These are phyloP conservation scores for Crypturellus undulatus DNA, from an alignment of 2,113 vertebrate genomes.

Conservation along the genomic window DNA sequence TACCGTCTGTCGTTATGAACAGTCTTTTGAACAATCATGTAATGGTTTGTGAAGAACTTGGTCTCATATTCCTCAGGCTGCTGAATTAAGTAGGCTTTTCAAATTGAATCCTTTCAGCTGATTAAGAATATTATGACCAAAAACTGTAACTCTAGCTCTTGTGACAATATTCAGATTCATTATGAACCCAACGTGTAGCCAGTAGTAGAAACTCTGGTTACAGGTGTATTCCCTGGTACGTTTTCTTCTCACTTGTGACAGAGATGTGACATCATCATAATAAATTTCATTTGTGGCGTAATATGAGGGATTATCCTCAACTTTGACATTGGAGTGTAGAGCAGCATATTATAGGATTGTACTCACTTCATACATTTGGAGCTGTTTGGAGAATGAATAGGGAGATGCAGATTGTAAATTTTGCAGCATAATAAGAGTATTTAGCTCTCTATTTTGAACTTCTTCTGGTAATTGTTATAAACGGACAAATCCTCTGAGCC, in stretches of 20 bases:
- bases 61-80: neutral
- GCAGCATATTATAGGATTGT: neutral
- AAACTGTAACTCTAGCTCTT: neutral
- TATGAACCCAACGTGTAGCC: neutral
- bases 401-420: neutral
- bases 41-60: neutral
- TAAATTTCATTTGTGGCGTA: neutral
- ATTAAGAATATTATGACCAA: neutral
- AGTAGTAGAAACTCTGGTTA: neutral
- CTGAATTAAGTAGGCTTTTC: neutral
- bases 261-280: neutral
- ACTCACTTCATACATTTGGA: neutral
- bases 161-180: neutral
- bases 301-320: neutral
- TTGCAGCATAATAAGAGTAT: neutral
- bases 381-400: neutral
- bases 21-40: neutral
- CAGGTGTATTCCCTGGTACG: neutral
- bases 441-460: neutral
- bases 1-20: neutral
- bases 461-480: neutral
- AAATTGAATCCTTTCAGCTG: neutral
- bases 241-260: neutral
- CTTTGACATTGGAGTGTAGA: neutral
- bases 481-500: too few species aligned